phyloP scores from a whole-genome alignment of 1,140 invertebrate species.

The Formica selysi region DNA sequence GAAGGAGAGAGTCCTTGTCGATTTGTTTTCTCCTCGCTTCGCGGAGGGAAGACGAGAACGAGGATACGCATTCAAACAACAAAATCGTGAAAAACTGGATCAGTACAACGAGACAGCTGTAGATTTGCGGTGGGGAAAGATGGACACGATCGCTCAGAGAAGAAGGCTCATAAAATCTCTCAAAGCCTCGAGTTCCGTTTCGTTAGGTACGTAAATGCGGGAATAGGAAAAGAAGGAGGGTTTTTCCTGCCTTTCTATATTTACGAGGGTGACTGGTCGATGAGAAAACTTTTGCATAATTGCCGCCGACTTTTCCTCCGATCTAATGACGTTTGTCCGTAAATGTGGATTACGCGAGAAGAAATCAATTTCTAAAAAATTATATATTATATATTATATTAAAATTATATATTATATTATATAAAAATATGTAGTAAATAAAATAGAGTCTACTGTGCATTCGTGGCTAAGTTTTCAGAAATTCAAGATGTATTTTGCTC shows the following conservation, averaged over 20 bases:
- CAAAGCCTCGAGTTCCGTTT: conserved; percentile 61
- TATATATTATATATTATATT: no score
- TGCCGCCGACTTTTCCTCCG: conserved; percentile 28
- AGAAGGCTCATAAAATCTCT: conserved; percentile 42
- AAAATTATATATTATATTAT: no score
- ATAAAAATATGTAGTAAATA: conserved; percentile 18
- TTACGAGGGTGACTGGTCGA: conserved; percentile 48
- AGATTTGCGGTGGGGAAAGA: conserved; percentile 38
- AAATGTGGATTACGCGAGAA: conserved; percentile 7
- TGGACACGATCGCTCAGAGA: conserved; percentile 13
- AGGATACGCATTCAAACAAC: conserved; percentile 1
- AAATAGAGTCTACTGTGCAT: background rate
- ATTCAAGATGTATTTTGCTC: background rate
- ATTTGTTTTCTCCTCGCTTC: conserved; percentile 61
- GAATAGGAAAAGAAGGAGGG: background rate
- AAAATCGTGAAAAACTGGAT: conserved; percentile 50
- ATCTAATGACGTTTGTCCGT: conserved; percentile 24
- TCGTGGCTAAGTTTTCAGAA: background rate
- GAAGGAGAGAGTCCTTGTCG: conserved; percentile 59
- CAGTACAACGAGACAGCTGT: conserved; percentile 52
- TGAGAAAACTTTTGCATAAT: conserved; percentile 60
- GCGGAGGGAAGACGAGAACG: background rate
- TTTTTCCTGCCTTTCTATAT: conserved; percentile 24
- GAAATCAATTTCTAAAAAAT: background rate
- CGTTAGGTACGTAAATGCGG: conserved; percentile 54